Evolutionary conservation across 2,797 vertebrate species (phyloP).

Genomic region (Paramormyrops hopkinsi): DNA sequence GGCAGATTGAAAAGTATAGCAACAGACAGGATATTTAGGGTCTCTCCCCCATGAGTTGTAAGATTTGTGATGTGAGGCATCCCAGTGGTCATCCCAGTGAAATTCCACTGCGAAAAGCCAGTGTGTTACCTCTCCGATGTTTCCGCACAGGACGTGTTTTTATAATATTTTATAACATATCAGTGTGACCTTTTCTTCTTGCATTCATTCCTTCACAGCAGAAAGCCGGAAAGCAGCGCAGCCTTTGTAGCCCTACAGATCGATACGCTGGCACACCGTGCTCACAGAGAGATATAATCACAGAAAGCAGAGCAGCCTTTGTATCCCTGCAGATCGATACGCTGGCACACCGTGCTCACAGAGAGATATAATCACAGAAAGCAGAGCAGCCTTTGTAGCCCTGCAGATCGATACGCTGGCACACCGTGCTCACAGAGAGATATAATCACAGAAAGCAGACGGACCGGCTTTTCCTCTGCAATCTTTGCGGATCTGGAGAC

Average conservation of each 20-base stretch:
- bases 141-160: background rate
- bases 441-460: background rate
- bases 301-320: no score
- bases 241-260: no score
- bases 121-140: background rate
- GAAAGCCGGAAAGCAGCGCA: background rate
- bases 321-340: no score
- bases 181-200: constrained; percentile 7
- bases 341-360: no score
- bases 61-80: background rate
- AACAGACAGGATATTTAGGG: background rate
- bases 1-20: background rate
- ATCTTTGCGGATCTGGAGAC: background rate
- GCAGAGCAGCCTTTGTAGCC: background rate
- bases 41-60: background rate
- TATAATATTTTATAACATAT: background rate
- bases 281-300: no score
- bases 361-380: background rate
- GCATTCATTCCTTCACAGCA: background rate
- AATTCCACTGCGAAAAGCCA: background rate
- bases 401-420: background rate
- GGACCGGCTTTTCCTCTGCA: background rate
- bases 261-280: no score
- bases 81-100: background rate
- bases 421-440: background rate